A percentile compares a stretch with the other conserved stretches of the same genome.
phyloP scores from a whole-genome alignment of 2,797 vertebrate genomes.

The Brachyrhaphis roseni region DNA sequence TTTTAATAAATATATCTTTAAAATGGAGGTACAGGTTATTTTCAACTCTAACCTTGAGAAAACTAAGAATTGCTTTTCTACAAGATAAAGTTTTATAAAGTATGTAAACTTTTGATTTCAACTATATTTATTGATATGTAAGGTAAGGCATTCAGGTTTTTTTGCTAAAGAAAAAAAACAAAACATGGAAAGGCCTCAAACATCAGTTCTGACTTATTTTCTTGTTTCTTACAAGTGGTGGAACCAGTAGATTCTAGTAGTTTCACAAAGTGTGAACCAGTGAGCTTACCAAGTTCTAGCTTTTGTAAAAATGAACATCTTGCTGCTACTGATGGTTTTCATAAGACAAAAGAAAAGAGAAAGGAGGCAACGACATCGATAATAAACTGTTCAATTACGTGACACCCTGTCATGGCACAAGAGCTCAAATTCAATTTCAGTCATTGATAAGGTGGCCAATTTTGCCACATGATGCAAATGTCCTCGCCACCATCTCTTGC shows the following conservation, averaged over 20 bases:
- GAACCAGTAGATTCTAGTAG: neutral
- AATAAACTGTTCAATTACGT: slow-evolving; percentile 1
- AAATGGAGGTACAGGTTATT: neutral
- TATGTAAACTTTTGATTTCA: neutral
- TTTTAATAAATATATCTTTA: neutral
- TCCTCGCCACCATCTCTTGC: slow-evolving; percentile 2
- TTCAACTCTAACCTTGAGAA: neutral
- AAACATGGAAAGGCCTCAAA: neutral
- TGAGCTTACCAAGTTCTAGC: neutral
- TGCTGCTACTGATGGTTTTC: neutral
- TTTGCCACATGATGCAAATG: slow-evolving; percentile 9
- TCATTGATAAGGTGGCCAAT: slow-evolving; percentile 5
- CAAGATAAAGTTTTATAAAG: neutral
- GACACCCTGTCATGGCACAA: neutral
- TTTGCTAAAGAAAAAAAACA: neutral
- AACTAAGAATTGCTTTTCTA: neutral
- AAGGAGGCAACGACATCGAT: neutral
- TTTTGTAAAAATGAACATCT: neutral
- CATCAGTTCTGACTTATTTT: neutral
- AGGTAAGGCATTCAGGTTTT: neutral
- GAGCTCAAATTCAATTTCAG: slow-evolving; percentile 1
- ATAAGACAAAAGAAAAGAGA: neutral
- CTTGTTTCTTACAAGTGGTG: neutral
- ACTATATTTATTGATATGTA: neutral
- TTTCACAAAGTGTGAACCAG: neutral